These are phyloP conservation scores for Nylanderia fulva DNA, from an alignment of 1,140 invertebrate species.

Conservation along the genomic window DNA sequence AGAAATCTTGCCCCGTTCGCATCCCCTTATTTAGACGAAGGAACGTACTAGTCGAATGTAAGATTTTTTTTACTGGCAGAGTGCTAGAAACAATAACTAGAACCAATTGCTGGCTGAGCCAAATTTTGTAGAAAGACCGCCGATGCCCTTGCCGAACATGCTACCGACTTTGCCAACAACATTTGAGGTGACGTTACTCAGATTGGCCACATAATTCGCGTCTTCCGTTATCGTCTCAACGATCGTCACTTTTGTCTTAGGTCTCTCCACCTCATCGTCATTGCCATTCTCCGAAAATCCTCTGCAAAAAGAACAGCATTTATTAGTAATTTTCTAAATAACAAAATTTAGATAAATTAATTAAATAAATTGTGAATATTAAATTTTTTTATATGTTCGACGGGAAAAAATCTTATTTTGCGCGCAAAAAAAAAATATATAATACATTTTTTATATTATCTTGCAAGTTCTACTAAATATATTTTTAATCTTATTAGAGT, in stretches of 20 bases:
- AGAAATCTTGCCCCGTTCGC: conserved; percentile 67
- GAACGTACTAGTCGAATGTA: conserved; percentile 77
- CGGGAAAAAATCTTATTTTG: neutral
- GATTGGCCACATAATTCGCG: conserved; percentile 88
- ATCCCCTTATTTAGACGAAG: conserved; percentile 76
- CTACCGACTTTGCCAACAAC: conserved; percentile 92
- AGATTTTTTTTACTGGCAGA: conserved; percentile 62
- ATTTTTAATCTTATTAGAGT: conserved; percentile 1
- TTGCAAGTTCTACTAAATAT: neutral
- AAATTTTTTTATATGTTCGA: neutral
- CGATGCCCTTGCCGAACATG: conserved; percentile 93
- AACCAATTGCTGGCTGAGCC: conserved; percentile 91
- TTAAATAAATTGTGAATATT: neutral
- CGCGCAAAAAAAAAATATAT: no score
- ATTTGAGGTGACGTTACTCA: conserved; percentile 91
- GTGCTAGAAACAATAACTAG: conserved; percentile 83
- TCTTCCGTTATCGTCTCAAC: conserved; percentile 88
- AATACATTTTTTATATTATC: neutral
- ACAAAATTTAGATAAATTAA: neutral
- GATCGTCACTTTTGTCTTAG: conserved; percentile 89
- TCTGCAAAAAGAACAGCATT: conserved; percentile 65
- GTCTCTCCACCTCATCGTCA: conserved; percentile 88
- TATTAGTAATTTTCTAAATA: neutral
- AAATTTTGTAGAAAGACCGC: conserved; percentile 93
- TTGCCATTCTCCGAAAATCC: conserved; percentile 88